phyloP scores from a whole-genome alignment of 2,797 vertebrate genomes.

The Melanotaenia nigrans region DNA sequence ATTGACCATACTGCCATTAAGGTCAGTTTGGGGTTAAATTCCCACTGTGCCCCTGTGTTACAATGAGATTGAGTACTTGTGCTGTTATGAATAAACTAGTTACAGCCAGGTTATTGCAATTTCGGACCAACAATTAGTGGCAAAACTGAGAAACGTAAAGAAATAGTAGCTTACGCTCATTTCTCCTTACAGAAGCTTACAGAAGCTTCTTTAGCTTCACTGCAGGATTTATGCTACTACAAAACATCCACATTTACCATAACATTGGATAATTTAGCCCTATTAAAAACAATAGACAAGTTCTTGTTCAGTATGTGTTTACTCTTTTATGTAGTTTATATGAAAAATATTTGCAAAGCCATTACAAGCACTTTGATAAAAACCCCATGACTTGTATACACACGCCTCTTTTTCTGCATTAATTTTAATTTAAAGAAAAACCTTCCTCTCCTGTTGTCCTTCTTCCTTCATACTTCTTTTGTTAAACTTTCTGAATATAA shows the following conservation, averaged over 20 bases:
- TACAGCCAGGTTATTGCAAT: background rate
- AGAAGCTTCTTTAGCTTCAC: background rate
- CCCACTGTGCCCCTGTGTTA: slow-evolving; percentile 18
- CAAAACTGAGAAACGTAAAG: background rate
- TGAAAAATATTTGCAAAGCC: background rate
- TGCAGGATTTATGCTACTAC: background rate
- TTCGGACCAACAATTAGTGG: slow-evolving; percentile 2
- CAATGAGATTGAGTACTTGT: slow-evolving; percentile 18
- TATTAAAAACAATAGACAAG: background rate
- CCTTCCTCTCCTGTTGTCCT: background rate
- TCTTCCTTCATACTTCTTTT: background rate
- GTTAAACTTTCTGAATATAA: background rate
- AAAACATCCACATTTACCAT: background rate
- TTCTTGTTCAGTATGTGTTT: background rate
- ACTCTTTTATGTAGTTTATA: background rate
- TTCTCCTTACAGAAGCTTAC: background rate
- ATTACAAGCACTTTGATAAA: background rate
- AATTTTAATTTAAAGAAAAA: no score
- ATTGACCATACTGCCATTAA: slow-evolving; percentile 33
- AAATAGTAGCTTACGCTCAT: background rate
- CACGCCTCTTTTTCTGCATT: no score
- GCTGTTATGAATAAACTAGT: slow-evolving; percentile 36
- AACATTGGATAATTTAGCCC: background rate
- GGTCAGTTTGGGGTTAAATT: slow-evolving; percentile 24
- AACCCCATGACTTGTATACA: no score